Conservation (phyloP, 2,888 invertebrate genomes). For the Caenorhabditis sulstoni region DNA sequence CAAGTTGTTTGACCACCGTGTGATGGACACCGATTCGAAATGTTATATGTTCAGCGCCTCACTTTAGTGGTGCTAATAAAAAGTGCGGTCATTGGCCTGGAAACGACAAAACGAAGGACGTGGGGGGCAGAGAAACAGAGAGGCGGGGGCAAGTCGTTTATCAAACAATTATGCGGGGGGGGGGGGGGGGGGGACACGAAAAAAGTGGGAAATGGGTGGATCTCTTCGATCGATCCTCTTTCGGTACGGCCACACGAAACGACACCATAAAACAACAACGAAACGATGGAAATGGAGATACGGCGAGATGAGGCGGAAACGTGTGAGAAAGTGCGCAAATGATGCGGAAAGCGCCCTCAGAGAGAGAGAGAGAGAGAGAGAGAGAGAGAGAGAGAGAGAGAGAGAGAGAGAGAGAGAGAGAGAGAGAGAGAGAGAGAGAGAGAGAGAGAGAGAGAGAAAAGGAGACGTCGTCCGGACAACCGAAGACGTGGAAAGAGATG, state of each 20-base stretch:
- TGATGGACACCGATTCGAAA: not conserved
- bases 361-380: too few relatives aligned
- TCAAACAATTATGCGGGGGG: slow-evolving; percentile 45
- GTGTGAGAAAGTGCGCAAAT: slow-evolving; percentile 58
- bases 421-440: too few relatives aligned
- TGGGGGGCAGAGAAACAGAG: not conserved
- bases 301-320: slow-evolving; percentile 53
- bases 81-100: slow-evolving; percentile 21
- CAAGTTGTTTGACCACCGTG: not conserved
- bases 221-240: not conserved
- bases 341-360: slow-evolving; percentile 41
- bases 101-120: slow-evolving; percentile 16
- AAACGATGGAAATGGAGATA: slow-evolving; percentile 19
- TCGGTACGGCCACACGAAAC: slow-evolving; percentile 19
- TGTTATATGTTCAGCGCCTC: not conserved
- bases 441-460: too few relatives aligned
- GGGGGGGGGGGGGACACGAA: slow-evolving; percentile 23
- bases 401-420: too few relatives aligned
- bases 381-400: too few relatives aligned
- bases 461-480: slow-evolving; percentile 6
- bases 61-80: not conserved
- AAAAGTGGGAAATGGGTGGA: slow-evolving; percentile 19
- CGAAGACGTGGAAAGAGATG: too few relatives aligned
- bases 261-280: slow-evolving; percentile 49
- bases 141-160: slow-evolving; percentile 25